Evolutionary conservation across 2,797 vertebrate species (phyloP), one percentile per base, ranked within the genome.

Genomic region (Chloroceryle amazona): DNA sequence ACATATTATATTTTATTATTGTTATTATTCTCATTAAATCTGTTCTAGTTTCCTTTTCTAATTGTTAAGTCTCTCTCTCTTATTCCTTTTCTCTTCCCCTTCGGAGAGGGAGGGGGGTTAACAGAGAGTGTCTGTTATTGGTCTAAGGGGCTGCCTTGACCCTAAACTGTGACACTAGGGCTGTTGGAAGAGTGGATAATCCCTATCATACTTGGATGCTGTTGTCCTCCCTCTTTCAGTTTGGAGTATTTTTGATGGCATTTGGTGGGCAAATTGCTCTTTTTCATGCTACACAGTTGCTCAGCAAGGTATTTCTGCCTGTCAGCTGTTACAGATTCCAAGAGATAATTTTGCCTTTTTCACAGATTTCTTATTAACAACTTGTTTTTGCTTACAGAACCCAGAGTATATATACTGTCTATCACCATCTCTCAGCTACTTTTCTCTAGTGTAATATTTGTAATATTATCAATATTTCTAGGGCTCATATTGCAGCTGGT

Each of bases 391-490:
- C 76, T 96, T 96, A 92, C 83, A 81, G 70, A 62, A 86, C 66
- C 75, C 80, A 42, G 57, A 86, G 65, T 51, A 51, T 58, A 39
- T 31, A 67, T 3, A 74, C 19, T 63, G 75, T 79, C 16, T 81
- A 90, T 75, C 88, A 86, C 33, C 35, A 65, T 54, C 70, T 84
- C 74, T 72, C 88, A 89, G 73, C 29, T 79, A 47, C 73, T 81
- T 89, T 93, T 81, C 80, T 96, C 82, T 33, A 75, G 93, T 89
- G 80, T 66, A 95, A 93, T 91, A 90, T 92, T 79, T 84, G 92
- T 93, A 96, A 94, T 91, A 95, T 79, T 90, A 93, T 79, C 91
- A 94, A 54, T 88, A 90, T 95, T 93, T 91, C 93, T 86, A 49
- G 70, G 85, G 66, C 80, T 93, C 86, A 79, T 91, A 88, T 88